Evolutionary conservation across 2,113 vertebrate species (phyloP).

Genomic region (Montifringilla adamsi): DNA sequence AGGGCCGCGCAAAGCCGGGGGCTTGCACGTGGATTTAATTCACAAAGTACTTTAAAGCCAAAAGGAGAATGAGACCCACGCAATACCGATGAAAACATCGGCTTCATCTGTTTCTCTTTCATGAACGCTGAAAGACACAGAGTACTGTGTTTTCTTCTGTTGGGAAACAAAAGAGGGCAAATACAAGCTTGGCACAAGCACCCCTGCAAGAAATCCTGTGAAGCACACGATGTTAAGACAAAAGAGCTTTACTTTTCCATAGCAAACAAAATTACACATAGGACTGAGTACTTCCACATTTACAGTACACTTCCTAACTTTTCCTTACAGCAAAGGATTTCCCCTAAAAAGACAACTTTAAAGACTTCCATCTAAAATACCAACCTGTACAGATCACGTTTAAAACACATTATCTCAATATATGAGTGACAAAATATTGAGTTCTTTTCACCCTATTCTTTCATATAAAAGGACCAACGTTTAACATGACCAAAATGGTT

Average conservation of each 20-base stretch:
- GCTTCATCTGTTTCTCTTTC: background rate
- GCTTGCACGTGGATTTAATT: conserved; percentile 14
- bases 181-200: background rate
- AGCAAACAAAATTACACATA: conserved; percentile 69
- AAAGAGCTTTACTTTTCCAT: conserved; percentile 60
- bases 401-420: conserved; percentile 50
- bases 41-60: conserved; percentile 26
- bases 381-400: conserved; percentile 47
- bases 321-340: conserved; percentile 50
- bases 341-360: conserved; percentile 49
- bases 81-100: background rate
- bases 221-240: conserved; percentile 34
- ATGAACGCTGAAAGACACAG: background rate
- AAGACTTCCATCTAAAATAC: conserved; percentile 55
- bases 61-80: background rate
- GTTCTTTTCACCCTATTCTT: conserved; percentile 55
- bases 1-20: accelerated
- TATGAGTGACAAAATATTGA: conserved; percentile 60
- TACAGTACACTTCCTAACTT: conserved; percentile 54
- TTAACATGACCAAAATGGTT: conserved; percentile 16
- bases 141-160: background rate
- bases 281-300: conserved; percentile 57
- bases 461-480: conserved; percentile 41
- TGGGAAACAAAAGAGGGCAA: background rate
- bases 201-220: conserved; percentile 27